Evolutionary conservation across 2,797 vertebrate genomes (phyloP).

Genomic region (Tapirus indicus): DNA sequence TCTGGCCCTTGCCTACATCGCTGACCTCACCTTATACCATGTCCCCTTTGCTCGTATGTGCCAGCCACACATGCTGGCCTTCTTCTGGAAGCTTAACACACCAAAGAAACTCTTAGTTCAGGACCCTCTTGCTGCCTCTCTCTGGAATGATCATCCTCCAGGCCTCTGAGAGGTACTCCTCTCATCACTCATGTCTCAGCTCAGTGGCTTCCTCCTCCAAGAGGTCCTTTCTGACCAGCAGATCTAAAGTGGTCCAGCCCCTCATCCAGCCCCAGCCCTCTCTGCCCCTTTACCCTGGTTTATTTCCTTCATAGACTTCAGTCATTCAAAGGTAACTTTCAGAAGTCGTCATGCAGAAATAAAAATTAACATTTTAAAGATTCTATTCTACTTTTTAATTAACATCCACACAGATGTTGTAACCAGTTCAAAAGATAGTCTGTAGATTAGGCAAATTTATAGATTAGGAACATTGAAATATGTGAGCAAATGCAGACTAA

Average conservation of each 20-base stretch:
- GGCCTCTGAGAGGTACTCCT: accelerated
- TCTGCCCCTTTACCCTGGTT: not conserved
- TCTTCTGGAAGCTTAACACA: not conserved
- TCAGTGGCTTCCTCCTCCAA: not conserved
- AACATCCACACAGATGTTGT: not conserved
- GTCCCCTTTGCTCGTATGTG: not conserved
- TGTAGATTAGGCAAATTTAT: not conserved
- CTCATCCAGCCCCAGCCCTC: not conserved
- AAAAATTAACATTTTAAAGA: not conserved
- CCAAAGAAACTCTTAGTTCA: not conserved
- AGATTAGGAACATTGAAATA: not conserved
- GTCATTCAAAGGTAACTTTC: not conserved
- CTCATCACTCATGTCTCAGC: not conserved
- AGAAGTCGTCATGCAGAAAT: not conserved
- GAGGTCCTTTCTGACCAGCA: not conserved
- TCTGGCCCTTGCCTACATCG: not conserved
- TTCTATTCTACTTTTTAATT: not conserved
- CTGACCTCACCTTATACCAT: not conserved
- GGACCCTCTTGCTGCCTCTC: not conserved
- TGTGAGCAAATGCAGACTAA: not conserved
- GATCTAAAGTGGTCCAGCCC: not conserved
- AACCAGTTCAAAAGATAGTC: not conserved
- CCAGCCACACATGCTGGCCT: not conserved
- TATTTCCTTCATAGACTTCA: not conserved
- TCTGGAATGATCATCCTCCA: not conserved